Base-by-base conservation (phyloP, 2,888 invertebrate species). In the Carabus problematicus region DNA sequence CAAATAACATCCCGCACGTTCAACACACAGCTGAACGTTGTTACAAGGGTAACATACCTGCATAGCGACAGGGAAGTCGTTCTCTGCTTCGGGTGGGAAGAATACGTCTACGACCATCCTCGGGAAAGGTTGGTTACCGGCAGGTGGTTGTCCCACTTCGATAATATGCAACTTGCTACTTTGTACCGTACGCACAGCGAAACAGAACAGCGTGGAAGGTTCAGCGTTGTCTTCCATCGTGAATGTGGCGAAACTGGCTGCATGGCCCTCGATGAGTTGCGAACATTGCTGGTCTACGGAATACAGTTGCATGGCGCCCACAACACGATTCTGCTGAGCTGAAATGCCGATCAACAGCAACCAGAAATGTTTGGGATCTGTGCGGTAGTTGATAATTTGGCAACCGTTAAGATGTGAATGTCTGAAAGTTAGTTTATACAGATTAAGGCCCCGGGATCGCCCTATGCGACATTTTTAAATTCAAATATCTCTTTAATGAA, bases 61-160 rank as follows among this genome's bases (percentile, higher is more conserved):
- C 98, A 99, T 98, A 11, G 98, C 98, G n/a, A 99, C 97, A 0
- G 98, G 98, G 81, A 99, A 99, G 83, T 99, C 98, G 82, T 94
- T 95, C 79, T 93, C 93, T 0, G 98, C 98, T 80, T 99, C 99
- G 0, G 97, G 93, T 40, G 99, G 98, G 83, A 99, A 99, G 85
- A 98, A 98, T 1, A 99, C 97, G 82, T 99, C 99, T 3, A 99
- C 97, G 0, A 97, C 95, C 82, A 98, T 99, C 85, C 99, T 99
- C 3, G 93, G 90, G 83, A 98, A 99, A 0, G 98, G 94, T 79
- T 96, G 95, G 84, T 99, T 99, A 64, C 97, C 97, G 14, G 69
- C 69, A 18, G 69, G 69, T 3, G 69, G 69, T 18, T 69, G 69
- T n/a, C 72, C 73, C 62, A 81, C 85, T 75, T 86, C 90, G 76